These are phyloP conservation scores for Drosophila setosimentum DNA, from an alignment of 2,888 invertebrate species.

Conservation along the genomic window DNA sequence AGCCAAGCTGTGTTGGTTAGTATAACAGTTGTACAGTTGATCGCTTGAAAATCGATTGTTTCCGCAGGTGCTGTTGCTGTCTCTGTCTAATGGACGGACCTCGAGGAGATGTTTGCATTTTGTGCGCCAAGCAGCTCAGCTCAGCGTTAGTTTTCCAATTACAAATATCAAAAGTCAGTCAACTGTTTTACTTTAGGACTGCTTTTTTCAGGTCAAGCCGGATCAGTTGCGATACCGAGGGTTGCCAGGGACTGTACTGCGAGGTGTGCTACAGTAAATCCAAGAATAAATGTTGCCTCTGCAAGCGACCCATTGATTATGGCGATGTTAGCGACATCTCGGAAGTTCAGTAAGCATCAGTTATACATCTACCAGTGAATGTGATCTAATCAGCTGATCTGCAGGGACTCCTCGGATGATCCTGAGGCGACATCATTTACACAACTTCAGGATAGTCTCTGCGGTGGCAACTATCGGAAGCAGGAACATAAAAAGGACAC, in stretches of 20 bases:
- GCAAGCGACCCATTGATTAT: constrained; percentile 91
- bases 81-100: constrained; percentile 7
- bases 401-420: constrained; percentile 82
- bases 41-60: neutral
- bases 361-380: neutral
- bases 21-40: neutral
- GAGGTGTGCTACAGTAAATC: constrained; percentile 90
- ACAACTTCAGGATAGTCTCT: neutral
- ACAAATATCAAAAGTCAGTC: constrained; percentile 3
- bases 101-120: constrained; percentile 27
- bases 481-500: neutral
- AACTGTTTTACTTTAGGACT: constrained; percentile 8
- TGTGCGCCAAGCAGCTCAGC: constrained; percentile 45
- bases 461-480: neutral
- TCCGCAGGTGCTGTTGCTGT: constrained; percentile 35
- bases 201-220: constrained; percentile 56
- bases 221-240: constrained; percentile 87
- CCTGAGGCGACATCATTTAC: constrained; percentile 44
- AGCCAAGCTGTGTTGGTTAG: constrained; percentile 83
- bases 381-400: neutral
- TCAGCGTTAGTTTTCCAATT: constrained; percentile 44
- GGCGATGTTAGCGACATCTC: constrained; percentile 92
- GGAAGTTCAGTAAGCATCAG: constrained; percentile 89
- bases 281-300: constrained; percentile 91
- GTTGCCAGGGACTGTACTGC: constrained; percentile 91